Evolutionary conservation across 2,888 invertebrate genomes (phyloP), one percentile per base, ranked within the genome.

Genomic region (Himalopsyche anomala): DNA sequence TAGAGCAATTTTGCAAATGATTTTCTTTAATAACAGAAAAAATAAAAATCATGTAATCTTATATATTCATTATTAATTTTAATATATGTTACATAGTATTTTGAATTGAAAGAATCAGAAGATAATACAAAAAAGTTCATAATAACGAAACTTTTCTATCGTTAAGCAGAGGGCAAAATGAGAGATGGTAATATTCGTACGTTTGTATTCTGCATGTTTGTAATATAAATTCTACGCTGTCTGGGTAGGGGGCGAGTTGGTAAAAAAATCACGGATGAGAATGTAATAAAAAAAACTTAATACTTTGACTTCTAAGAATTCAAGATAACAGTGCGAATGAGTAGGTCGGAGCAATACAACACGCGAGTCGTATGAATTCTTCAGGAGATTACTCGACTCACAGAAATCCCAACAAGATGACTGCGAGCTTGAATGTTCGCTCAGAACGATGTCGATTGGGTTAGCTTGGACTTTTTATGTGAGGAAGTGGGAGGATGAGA

Each of bases 221-320:
- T 62, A 62, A 62, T 19, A 62, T 62, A 62, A 62, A 62, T 62
- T 62, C 28, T 28, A 62, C 62, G 62, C 28, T 19, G 4, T 56
- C n/a, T 19, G 11, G 45, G 17, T 56, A 56, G n/a, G 62, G 28
- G 62, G 28, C 28, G 51, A 51, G 62, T 19, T 19, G n/a, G 62
- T 19, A 62, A 62, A 8, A 62, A 62, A 62, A 62, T 62, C 62
- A 62, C 62, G 62, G 62, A 62, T 62, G 62, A 28, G 62, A 62
- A 62, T 62, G 62, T 62, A 62, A 62, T 62, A 62, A 62, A 62
- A 56, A 62, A 19, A 62, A 62, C 62, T 62, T 62, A 62, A 62
- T 62, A 56, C 62, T 62, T 62, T 62, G 28, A 62, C 62, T n/a
- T 62, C 62, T 19, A 19, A 28, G 62, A 62, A 62, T 62, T 19